These are phyloP conservation scores for Tineola bisselliella DNA, from an alignment of 2,888 invertebrate species.

Conservation along the genomic window DNA sequence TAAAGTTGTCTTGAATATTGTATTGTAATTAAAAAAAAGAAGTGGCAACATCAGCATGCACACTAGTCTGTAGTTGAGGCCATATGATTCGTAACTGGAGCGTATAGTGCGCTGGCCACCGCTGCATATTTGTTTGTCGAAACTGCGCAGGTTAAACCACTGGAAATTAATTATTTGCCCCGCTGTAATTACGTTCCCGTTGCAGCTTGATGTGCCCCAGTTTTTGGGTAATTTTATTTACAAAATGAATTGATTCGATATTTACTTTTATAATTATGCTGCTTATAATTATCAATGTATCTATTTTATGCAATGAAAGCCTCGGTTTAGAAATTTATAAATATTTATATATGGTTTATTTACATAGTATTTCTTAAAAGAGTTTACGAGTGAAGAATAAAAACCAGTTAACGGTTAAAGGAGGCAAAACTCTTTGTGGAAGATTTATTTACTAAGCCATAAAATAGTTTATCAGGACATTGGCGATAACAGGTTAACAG, in stretches of 20 bases:
- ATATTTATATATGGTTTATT: not conserved
- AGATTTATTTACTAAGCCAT: conserved; percentile 3
- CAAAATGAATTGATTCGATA: not conserved
- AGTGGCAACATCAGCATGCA: not conserved
- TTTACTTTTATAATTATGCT: not conserved
- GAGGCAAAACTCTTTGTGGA: not conserved
- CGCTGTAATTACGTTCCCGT: conserved; percentile 37
- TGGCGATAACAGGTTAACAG: not conserved
- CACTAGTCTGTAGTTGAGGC: not conserved
- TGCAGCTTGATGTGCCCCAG: conserved; percentile 41
- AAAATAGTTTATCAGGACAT: not conserved
- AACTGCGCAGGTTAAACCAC: conserved; percentile 29
- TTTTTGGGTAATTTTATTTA: conserved; percentile 26
- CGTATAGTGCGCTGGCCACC: not conserved
- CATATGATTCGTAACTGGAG: conserved; percentile 10
- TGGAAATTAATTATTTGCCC: conserved; percentile 48
- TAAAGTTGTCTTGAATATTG: not conserved
- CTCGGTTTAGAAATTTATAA: not conserved
- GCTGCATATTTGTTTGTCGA: conserved; percentile 25
- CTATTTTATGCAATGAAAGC: not conserved
- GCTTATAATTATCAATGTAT: not conserved
- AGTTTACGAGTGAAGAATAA: not conserved
- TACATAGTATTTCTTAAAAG: not conserved
- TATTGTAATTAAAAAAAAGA: not conserved
- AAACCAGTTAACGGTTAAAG: not conserved